phyloP scores from a whole-genome alignment of 2,797 vertebrate species.

The Meda fulgida region DNA sequence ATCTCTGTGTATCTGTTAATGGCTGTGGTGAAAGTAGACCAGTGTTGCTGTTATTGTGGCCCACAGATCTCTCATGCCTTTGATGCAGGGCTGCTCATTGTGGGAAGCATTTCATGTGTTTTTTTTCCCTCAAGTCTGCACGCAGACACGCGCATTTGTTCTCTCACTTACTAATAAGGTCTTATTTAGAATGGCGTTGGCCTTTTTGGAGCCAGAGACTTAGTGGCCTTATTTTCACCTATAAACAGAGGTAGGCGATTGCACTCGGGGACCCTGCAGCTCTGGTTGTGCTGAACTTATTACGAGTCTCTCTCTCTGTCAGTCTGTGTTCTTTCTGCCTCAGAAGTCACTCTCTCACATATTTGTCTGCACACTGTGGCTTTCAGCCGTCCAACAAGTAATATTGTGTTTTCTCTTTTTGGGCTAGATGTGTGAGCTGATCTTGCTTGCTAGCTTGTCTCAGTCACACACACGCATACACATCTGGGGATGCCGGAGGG shows the following conservation, averaged over 20 bases:
- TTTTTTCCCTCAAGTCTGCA: neutral
- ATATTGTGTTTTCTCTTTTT: constrained; percentile 31
- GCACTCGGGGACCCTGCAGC: constrained; percentile 16
- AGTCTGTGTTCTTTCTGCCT: constrained; percentile 33
- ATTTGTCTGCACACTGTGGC: constrained; percentile 21
- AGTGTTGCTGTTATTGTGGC: constrained; percentile 47
- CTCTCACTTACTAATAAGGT: constrained; percentile 41
- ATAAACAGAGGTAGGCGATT: constrained; percentile 30
- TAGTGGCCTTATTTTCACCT: constrained; percentile 46
- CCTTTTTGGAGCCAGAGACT: constrained; percentile 43
- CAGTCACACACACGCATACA: constrained; percentile 8
- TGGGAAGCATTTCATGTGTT: constrained; percentile 10
- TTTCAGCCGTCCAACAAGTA: constrained; percentile 30
- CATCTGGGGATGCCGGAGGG: constrained; percentile 62
- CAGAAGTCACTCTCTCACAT: constrained; percentile 26
- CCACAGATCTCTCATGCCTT: constrained; percentile 42
- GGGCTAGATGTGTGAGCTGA: constrained; percentile 1
- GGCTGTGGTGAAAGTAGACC: constrained; percentile 54
- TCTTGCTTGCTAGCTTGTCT: constrained; percentile 38
- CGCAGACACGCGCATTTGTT: constrained; percentile 51
- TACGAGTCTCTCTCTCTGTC: constrained; percentile 15
- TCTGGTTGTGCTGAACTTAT: constrained; percentile 39
- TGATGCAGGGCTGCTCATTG: constrained; percentile 42
- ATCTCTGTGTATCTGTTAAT: constrained; percentile 44
- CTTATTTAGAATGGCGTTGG: constrained; percentile 31